A percentile compares a stretch with the other conserved stretches of the same genome.
phyloP scores from a whole-genome alignment of 1,140 invertebrate genomes.

The Chionoecetes opilio region DNA sequence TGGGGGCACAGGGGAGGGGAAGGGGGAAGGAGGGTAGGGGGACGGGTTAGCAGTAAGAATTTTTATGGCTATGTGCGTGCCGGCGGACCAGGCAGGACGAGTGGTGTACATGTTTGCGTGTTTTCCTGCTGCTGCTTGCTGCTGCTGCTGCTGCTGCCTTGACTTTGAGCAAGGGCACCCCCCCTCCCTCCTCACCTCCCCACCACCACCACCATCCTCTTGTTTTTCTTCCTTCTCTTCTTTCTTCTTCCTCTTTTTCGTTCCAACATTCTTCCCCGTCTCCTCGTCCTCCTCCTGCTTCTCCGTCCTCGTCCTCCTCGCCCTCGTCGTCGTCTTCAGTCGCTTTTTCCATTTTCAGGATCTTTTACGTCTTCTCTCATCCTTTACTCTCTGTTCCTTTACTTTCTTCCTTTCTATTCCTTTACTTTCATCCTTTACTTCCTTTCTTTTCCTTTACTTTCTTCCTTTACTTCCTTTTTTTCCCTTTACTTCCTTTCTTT shows the following conservation, averaged over 20 bases:
- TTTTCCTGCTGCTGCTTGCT: neutral
- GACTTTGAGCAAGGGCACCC: constrained; percentile 15
- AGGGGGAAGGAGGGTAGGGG: neutral
- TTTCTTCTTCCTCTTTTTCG: neutral
- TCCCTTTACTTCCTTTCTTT: too few species aligned
- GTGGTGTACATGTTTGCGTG: constrained; percentile 16
- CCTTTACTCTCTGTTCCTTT: neutral
- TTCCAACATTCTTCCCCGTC: neutral
- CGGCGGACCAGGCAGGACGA: neutral
- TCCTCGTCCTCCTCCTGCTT: neutral
- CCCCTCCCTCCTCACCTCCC: neutral
- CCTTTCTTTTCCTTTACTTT: too few species aligned
- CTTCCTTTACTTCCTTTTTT: too few species aligned
- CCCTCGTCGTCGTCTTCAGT: neutral
- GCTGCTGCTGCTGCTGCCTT: neutral
- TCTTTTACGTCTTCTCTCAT: neutral
- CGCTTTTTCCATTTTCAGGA: neutral
- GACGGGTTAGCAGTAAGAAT: constrained; percentile 17
- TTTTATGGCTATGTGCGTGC: constrained; percentile 28
- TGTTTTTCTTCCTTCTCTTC: neutral
- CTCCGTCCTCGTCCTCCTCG: neutral
- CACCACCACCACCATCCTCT: neutral
- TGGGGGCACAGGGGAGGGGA: neutral
- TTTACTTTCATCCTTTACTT: too few species aligned
- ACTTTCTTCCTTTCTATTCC: too few species aligned